Evolutionary conservation across 2,888 invertebrate species (phyloP), one percentile per base, ranked within the genome.

Genomic region (Eueremaeus valkanovi): DNA sequence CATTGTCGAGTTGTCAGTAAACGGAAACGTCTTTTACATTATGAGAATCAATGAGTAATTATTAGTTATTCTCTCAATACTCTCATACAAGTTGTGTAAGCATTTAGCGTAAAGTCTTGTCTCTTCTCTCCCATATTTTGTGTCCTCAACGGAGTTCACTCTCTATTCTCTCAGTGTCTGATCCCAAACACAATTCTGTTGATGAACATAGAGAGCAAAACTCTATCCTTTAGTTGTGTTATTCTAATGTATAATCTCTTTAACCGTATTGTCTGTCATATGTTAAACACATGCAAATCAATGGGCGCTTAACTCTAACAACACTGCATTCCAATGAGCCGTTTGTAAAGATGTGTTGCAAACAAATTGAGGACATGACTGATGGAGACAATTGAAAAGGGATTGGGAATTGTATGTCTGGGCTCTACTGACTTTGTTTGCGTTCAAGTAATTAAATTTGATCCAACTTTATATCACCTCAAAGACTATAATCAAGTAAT

Each of bases 11-110:
- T 27, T 55, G 58, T 61, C 58, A 61, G 29, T 61, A 61, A 61
- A 61, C 58, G 58, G 58, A 61, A 61, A 61, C 58, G 27, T 16
- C 58, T 61, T 29, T 29, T 31, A 31, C 24, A 13, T 9, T 13
- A 61, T 29, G 31, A 61, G 58, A n/a, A 61, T 61, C 58, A 61
- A 61, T 61, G 58, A 61, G 29, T 61, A 61, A 61, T 61, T 61
- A 61, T 61, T 61, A 29, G n/a, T 13, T 61, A 31, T 61, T 61
- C 29, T 61, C 51, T n/a, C 51, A 21, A n/a, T 61, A 1, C 58
- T 61, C 27, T 61, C n/a, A n/a, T 61, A 61, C 58, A 61, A 31
- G 31, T 61, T 61, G 31, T 61, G 13, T 16, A 61, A 16, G 29
- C 18, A 13, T 61, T 61, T 61, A 6, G 55, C 11, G 55, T 55